Conservation (phyloP, 35 echinoderm and acorn worm species). For the Lytechinus variegatus region DNA sequence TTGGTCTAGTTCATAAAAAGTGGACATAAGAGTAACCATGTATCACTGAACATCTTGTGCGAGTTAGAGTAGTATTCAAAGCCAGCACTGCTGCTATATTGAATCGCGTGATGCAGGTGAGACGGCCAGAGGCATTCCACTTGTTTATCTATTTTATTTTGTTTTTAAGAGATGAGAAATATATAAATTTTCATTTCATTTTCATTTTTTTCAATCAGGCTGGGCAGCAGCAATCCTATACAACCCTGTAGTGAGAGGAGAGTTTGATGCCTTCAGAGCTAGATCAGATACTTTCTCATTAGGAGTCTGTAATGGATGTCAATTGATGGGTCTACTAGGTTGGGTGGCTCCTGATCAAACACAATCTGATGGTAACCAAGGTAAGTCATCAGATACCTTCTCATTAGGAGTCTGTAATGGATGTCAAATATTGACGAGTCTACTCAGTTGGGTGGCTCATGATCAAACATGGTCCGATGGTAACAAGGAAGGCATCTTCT, state of each 20-base stretch:
- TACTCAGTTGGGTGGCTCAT: not conserved
- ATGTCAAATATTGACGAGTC: slow-evolving; percentile 93
- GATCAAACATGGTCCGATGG: too few relatives aligned
- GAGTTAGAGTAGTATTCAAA: too few relatives aligned
- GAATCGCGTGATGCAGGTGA: too few relatives aligned
- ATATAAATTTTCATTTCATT: too few relatives aligned
- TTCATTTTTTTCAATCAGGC: too few relatives aligned
- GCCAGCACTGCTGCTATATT: too few relatives aligned
- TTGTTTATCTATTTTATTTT: too few relatives aligned
- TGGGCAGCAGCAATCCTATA: slow-evolving; percentile 93
- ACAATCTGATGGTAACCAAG: slow-evolving; percentile 40
- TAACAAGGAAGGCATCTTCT: slow-evolving; percentile 68
- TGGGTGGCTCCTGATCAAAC: slow-evolving; percentile 84
- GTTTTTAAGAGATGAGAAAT: too few relatives aligned
- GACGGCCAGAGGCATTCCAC: too few relatives aligned
- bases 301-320: slow-evolving; percentile 99
- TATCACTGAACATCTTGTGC: too few relatives aligned
- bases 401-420: slow-evolving; percentile 98
- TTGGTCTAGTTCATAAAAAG: too few relatives aligned
- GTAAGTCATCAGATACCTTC: slow-evolving; percentile 77
- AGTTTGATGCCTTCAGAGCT: slow-evolving; percentile 96
- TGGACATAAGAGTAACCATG: too few relatives aligned
- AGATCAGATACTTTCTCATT: slow-evolving; percentile 90
- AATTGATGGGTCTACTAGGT: slow-evolving; percentile 91
- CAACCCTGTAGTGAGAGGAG: slow-evolving; percentile 79